These are phyloP conservation scores for Caenorhabditis sp. DNA, from an alignment of 2,888 invertebrate species.

Conservation along the genomic window DNA sequence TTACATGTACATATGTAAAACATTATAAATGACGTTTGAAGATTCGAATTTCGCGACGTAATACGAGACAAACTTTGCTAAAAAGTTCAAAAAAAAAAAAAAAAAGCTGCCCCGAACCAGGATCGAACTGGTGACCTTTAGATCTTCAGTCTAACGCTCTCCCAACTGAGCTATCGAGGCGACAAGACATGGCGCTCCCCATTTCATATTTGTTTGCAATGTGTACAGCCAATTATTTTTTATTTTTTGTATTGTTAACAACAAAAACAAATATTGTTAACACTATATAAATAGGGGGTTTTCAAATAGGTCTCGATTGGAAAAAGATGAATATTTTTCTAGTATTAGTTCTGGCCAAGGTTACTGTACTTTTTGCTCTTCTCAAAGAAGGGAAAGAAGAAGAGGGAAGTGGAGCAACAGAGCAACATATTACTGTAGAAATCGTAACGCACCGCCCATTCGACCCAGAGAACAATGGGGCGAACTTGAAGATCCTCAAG, in stretches of 20 bases:
- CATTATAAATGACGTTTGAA: too few species aligned
- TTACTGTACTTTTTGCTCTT: too few species aligned
- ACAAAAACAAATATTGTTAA: too few species aligned
- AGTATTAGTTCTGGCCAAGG: too few species aligned
- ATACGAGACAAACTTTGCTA: background rate
- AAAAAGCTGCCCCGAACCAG: constrained; percentile 55
- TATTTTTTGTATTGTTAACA: too few species aligned
- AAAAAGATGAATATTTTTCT: too few species aligned
- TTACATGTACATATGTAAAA: background rate
- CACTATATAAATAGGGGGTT: too few species aligned
- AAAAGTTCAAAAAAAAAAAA: background rate
- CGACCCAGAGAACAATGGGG: background rate
- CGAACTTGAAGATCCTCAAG: background rate
- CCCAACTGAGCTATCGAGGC: constrained; percentile 71
- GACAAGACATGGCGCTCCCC: background rate
- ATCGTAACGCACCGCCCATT: background rate
- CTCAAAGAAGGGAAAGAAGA: too few species aligned
- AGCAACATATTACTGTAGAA: background rate
- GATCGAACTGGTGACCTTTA: constrained; percentile 71
- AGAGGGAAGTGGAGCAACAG: background rate
- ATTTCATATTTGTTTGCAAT: too few species aligned
- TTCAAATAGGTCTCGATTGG: too few species aligned
- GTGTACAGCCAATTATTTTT: too few species aligned
- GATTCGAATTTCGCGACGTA: background rate
- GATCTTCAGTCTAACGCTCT: constrained; percentile 72